Conservation (phyloP, 2,113 vertebrate genomes). For the Neotoma lepida region DNA sequence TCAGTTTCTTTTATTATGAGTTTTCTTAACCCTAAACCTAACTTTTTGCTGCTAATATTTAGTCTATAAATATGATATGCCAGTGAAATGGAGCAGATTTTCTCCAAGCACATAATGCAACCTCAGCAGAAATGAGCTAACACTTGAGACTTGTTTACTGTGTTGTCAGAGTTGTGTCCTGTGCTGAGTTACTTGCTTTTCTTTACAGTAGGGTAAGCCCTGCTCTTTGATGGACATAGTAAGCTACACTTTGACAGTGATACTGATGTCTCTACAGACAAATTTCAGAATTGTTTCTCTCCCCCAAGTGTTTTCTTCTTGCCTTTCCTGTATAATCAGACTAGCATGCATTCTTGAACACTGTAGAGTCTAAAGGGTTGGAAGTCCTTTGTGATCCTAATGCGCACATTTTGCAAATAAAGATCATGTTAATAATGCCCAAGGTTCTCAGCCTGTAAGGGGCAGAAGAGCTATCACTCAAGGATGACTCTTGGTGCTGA, state of each 20-base stretch:
- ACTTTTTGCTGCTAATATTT: background rate
- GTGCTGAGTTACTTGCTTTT: background rate
- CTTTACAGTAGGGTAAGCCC: background rate
- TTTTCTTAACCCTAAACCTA: background rate
- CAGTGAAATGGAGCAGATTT: background rate
- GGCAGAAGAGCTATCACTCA: background rate
- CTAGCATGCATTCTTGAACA: slow-evolving; percentile 10
- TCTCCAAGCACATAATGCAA: background rate
- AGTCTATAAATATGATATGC: background rate
- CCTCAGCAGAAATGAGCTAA: background rate
- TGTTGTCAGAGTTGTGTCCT: background rate
- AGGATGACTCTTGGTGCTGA: background rate
- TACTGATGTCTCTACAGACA: background rate
- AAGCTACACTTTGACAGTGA: background rate
- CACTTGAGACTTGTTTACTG: background rate
- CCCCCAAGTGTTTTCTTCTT: background rate
- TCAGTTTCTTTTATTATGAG: background rate
- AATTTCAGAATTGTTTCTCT: background rate
- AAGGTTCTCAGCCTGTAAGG: background rate
- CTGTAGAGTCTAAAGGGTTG: background rate
- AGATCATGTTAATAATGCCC: background rate
- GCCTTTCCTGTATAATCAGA: slow-evolving; percentile 8
- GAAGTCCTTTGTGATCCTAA: background rate
- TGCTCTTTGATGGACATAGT: background rate
- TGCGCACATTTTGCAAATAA: background rate